These are phyloP conservation scores for Diploptera punctata DNA, from an alignment of 2,888 invertebrate genomes.

Conservation along the genomic window DNA sequence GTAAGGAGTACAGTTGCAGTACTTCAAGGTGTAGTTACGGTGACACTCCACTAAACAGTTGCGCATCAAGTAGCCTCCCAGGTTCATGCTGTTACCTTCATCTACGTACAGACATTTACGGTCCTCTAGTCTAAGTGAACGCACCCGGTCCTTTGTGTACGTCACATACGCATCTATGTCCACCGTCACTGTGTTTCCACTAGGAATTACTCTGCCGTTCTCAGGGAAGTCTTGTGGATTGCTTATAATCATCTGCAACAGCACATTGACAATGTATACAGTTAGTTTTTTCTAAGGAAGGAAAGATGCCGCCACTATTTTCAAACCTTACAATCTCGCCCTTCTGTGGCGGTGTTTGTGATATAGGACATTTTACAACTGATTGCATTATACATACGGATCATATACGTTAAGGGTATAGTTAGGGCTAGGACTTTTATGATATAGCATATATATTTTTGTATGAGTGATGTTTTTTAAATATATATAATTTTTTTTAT, in stretches of 20 bases:
- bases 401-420: no score
- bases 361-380: no score
- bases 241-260: neutral
- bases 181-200: neutral
- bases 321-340: no score
- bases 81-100: constrained; percentile 7
- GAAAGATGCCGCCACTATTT: no score
- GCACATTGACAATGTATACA: neutral
- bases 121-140: neutral
- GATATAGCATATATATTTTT: no score
- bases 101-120: neutral
- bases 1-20: constrained; percentile 20
- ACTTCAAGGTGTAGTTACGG: neutral
- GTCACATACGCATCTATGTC: neutral
- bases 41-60: constrained; percentile 9
- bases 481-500: no score
- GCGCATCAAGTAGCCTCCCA: constrained; percentile 3
- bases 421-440: no score
- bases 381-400: no score
- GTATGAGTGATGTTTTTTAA: no score
- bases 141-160: constrained; percentile 6
- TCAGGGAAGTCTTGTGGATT: constrained; percentile 3
- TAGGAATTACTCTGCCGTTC: neutral
- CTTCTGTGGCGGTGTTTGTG: no score
- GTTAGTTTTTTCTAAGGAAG: no score